Conservation (phyloP, 2,888 invertebrate species). For the Kuschelorhynchus macadamiae region DNA sequence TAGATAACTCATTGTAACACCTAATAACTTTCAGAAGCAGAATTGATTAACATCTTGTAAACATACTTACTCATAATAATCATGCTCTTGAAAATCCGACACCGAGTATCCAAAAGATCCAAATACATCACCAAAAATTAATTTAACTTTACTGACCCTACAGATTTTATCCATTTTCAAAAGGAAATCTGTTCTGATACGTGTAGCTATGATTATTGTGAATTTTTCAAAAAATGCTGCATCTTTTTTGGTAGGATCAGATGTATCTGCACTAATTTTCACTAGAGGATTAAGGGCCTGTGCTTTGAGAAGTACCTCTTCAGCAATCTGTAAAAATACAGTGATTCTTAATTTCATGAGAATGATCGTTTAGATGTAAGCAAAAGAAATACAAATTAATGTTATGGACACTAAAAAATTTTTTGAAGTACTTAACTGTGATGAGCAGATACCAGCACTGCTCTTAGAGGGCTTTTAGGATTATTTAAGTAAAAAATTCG, state of each 20-base stretch:
- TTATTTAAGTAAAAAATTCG: no score
- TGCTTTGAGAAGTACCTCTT: slow-evolving; percentile 83
- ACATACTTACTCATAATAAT: slow-evolving; percentile 82
- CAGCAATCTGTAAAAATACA: slow-evolving; percentile 80
- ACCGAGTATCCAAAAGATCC: slow-evolving; percentile 95
- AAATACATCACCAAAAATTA: slow-evolving; percentile 93
- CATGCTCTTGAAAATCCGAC: slow-evolving; percentile 88
- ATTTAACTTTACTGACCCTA: slow-evolving; percentile 81
- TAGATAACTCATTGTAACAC: no score
- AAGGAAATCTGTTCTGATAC: slow-evolving; percentile 79
- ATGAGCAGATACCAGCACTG: no score
- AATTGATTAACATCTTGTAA: no score
- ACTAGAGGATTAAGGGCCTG: slow-evolving; percentile 95
- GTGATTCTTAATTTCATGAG: no score
- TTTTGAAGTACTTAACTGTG: no score
- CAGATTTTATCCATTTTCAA: slow-evolving; percentile 84
- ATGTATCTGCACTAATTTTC: slow-evolving; percentile 79
- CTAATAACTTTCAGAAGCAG: no score
- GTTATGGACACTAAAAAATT: no score
- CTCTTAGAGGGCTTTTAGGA: no score
- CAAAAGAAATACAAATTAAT: no score
- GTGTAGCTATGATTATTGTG: slow-evolving; percentile 88
- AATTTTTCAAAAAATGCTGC: slow-evolving; percentile 82
- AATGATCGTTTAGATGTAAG: no score
- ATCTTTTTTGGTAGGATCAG: slow-evolving; percentile 76